Evolutionary conservation across 2,113 vertebrate species (phyloP).

Genomic region (Stegastes partitus): DNA sequence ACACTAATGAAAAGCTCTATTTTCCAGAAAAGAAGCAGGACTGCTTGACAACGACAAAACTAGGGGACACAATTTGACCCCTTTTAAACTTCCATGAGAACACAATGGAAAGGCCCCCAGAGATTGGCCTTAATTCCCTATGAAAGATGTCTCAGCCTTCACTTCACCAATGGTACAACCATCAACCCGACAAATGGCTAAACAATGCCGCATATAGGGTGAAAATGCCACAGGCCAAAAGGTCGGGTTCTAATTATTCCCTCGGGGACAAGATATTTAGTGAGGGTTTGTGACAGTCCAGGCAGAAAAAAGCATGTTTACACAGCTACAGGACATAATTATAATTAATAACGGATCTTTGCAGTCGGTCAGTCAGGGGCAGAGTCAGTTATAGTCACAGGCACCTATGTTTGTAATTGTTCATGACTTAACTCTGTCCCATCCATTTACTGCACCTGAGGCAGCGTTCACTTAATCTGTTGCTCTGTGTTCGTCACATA

Average conservation of each 20-base stretch:
- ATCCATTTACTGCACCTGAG: too few relatives aligned
- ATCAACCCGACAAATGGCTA: constrained; percentile 20
- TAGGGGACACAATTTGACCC: background rate
- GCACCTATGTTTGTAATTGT: too few relatives aligned
- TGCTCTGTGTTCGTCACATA: too few relatives aligned
- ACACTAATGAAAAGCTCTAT: background rate
- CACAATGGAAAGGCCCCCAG: constrained; percentile 1
- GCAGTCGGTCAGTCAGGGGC: too few relatives aligned
- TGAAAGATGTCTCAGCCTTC: background rate
- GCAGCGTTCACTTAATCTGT: too few relatives aligned
- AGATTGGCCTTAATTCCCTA: constrained; percentile 16
- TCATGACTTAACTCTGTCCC: too few relatives aligned
- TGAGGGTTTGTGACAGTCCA: background rate
- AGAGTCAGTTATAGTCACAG: too few relatives aligned
- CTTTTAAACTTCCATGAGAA: background rate
- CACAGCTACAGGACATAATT: too few relatives aligned
- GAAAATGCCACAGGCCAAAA: constrained; percentile 6
- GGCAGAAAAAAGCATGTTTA: background rate
- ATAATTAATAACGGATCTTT: too few relatives aligned
- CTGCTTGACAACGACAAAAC: background rate
- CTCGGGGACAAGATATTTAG: background rate
- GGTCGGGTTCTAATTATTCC: constrained; percentile 19
- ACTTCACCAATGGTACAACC: constrained; percentile 5
- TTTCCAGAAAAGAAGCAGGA: background rate
- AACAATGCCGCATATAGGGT: constrained; percentile 7